These are phyloP conservation scores for Sterrhoptilus dennistouni DNA, from an alignment of 2,113 vertebrate genomes.

Conservation along the genomic window DNA sequence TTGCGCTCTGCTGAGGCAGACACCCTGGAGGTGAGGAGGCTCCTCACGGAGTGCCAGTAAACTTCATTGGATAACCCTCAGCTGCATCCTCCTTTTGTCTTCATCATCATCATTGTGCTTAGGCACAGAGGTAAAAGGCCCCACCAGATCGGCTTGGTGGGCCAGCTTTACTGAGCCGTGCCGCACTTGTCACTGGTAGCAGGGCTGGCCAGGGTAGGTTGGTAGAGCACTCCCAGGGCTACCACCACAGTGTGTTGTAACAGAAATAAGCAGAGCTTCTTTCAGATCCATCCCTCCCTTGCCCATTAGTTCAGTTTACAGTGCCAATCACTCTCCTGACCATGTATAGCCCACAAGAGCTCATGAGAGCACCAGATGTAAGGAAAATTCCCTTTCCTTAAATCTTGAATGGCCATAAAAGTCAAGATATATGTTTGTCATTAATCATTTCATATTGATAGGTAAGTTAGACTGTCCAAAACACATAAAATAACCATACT, in stretches of 20 bases:
- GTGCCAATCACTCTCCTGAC: neutral
- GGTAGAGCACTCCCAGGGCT: too few relatives aligned
- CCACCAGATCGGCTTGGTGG: too few relatives aligned
- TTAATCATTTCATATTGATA: neutral
- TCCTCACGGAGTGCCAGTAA: too few relatives aligned
- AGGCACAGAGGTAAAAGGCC: too few relatives aligned
- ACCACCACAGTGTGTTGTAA: neutral
- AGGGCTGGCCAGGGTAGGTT: too few relatives aligned
- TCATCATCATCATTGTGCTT: too few relatives aligned
- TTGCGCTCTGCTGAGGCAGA: too few relatives aligned
- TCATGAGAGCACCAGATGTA: neutral
- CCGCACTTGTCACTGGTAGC: too few relatives aligned
- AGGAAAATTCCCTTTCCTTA: neutral
- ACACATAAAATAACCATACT: neutral
- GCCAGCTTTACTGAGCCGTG: too few relatives aligned
- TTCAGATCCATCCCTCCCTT: neutral
- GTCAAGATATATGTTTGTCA: neutral
- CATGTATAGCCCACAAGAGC: neutral
- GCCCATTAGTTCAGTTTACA: neutral
- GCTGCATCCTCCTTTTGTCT: too few relatives aligned
- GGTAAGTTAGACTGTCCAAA: neutral
- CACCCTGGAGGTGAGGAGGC: too few relatives aligned
- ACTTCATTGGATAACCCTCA: too few relatives aligned
- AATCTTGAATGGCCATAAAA: neutral
- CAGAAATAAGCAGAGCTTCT: neutral